Percentiles rank a stretch among this genome's conserved stretches.
Conservation (phyloP, 2,113 vertebrate genomes). For the Collichthys lucidus region DNA sequence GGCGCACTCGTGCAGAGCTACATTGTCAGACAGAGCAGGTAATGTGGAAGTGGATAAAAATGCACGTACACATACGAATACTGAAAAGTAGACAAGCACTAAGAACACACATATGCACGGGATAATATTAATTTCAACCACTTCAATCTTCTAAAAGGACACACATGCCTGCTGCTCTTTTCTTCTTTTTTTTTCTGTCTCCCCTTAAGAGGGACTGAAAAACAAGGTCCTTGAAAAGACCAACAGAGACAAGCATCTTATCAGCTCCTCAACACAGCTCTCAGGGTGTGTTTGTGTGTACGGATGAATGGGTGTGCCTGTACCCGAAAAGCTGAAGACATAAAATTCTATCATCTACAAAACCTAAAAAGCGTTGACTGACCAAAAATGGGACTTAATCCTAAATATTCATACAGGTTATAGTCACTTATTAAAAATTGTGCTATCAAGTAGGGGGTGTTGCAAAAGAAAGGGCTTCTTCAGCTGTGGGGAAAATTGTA, state of each 20-base stretch:
- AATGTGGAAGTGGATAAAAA: slow-evolving; percentile 33
- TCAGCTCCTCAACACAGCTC: slow-evolving; percentile 32
- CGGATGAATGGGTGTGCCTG: background rate
- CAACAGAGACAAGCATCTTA: slow-evolving; percentile 44
- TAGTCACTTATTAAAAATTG: slow-evolving; percentile 6
- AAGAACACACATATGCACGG: background rate
- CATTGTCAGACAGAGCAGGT: slow-evolving; percentile 26
- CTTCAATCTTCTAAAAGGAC: slow-evolving; percentile 35
- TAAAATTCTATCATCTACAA: background rate
- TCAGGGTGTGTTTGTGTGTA: slow-evolving; percentile 10
- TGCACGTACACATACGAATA: background rate
- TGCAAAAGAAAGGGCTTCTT: background rate
- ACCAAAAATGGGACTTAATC: background rate
- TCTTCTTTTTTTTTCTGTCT: background rate
- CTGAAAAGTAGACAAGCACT: background rate
- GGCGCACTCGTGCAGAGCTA: slow-evolving; percentile 32
- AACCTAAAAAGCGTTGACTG: background rate
- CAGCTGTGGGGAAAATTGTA: background rate
- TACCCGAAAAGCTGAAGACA: background rate
- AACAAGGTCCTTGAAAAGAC: slow-evolving; percentile 57
- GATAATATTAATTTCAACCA: slow-evolving; percentile 1
- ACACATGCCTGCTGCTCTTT: background rate
- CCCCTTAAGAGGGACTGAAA: slow-evolving; percentile 15
- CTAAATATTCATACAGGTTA: background rate
- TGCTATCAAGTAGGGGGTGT: slow-evolving; percentile 13